A percentile compares a stretch with the other conserved stretches of the same genome.
Conservation (phyloP, 2,888 invertebrate species). For the Papilio protenor region DNA sequence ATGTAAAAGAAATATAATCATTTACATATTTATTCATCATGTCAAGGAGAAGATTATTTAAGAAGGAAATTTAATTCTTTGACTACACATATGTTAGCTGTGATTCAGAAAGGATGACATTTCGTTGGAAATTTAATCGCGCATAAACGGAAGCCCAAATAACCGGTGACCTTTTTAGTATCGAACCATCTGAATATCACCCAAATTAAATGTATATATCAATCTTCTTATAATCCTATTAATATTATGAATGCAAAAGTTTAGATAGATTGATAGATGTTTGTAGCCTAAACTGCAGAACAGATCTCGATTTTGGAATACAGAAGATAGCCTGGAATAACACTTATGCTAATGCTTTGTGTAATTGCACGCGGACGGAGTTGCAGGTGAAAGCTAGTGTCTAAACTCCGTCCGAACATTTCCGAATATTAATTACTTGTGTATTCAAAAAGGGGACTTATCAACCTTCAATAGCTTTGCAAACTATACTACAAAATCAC, state of each 20-base stretch:
- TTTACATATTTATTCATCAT: too few species aligned
- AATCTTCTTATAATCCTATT: not conserved
- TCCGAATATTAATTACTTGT: not conserved
- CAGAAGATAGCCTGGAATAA: too few species aligned
- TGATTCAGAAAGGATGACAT: not conserved
- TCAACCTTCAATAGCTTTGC: not conserved
- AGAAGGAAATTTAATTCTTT: not conserved
- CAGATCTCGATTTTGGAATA: too few species aligned
- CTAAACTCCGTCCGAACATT: too few species aligned
- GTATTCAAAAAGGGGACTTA: not conserved
- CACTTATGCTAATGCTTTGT: not conserved
- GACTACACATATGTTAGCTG: not conserved
- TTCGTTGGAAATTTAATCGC: conserved; percentile 1
- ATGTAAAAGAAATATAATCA: not conserved
- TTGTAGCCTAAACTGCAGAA: too few species aligned
- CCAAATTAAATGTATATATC: not conserved
- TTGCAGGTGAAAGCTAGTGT: too few species aligned
- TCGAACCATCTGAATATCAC: conserved; percentile 10
- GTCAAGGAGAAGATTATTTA: not conserved
- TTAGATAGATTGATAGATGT: too few species aligned
- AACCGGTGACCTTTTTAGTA: conserved; percentile 15
- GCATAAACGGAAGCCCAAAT: conserved; percentile 2
- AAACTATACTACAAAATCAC: not conserved
- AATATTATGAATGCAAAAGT: too few species aligned
- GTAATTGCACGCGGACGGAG: too few species aligned